Conservation (phyloP, 2,113 vertebrate species). For the Nothobranchius furzeri region DNA sequence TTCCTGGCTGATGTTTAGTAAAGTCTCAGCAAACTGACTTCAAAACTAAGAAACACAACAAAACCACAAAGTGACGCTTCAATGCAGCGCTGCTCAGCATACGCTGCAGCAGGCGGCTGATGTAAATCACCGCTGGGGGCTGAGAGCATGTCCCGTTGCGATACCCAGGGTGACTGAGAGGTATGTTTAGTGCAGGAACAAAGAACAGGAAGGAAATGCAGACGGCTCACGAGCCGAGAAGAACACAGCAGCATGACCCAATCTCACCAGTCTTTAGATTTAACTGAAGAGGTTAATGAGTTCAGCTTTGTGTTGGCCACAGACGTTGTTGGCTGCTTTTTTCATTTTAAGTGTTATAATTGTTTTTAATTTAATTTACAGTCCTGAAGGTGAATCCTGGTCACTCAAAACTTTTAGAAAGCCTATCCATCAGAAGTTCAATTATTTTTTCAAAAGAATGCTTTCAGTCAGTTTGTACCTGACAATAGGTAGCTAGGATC, state of each 20-base stretch:
- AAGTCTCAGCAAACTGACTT: neutral
- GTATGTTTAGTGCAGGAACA: slow-evolving; percentile 63
- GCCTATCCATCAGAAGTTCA: too few relatives aligned
- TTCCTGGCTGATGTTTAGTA: slow-evolving; percentile 2
- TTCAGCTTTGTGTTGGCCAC: slow-evolving; percentile 28
- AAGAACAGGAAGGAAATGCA: slow-evolving; percentile 74
- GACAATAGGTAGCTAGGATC: too few relatives aligned
- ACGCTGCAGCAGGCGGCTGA: slow-evolving; percentile 48
- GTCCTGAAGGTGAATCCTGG: too few relatives aligned
- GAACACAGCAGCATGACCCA: slow-evolving; percentile 50
- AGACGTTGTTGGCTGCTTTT: neutral
- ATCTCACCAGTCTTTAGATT: slow-evolving; percentile 15
- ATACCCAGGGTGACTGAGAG: slow-evolving; percentile 57
- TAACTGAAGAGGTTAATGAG: slow-evolving; percentile 22
- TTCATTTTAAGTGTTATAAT: neutral
- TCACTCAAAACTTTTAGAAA: too few relatives aligned
- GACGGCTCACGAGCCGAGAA: slow-evolving; percentile 49
- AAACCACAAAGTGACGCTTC: slow-evolving; percentile 28
- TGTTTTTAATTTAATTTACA: neutral
- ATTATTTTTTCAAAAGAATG: too few relatives aligned
- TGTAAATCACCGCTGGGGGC: slow-evolving; percentile 55
- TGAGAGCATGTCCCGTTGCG: slow-evolving; percentile 58
- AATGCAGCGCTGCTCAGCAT: slow-evolving; percentile 39
- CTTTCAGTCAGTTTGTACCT: too few relatives aligned
- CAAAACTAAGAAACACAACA: slow-evolving; percentile 12